Evolutionary conservation across 1,140 invertebrate genomes (phyloP).

Genomic region (Vollenhovia emeryi): DNA sequence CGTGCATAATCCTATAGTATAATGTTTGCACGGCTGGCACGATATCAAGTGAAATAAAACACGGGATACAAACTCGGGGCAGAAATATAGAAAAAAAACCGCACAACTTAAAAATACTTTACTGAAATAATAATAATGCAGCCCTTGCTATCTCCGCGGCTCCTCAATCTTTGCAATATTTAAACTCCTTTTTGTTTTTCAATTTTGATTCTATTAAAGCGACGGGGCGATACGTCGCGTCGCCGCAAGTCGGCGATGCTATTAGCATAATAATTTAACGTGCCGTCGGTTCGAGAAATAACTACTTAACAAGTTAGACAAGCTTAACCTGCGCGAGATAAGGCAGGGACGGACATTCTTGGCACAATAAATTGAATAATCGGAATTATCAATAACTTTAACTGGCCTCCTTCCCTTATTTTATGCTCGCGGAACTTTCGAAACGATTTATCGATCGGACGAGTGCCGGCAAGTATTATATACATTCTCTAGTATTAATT

Average conservation of each 20-base stretch:
- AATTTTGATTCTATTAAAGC: constrained; percentile 52
- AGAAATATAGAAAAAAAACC: not conserved
- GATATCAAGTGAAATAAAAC: not conserved
- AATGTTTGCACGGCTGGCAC: not conserved
- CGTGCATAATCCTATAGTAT: not conserved
- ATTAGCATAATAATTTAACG: constrained; percentile 62
- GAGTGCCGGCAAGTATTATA: not conserved
- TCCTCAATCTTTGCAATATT: constrained; percentile 17
- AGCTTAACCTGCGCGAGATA: constrained; percentile 53
- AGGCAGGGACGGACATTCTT: constrained; percentile 44
- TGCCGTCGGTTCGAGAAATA: constrained; percentile 61
- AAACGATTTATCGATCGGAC: not conserved
- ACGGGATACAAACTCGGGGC: not conserved
- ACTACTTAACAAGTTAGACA: constrained; percentile 60
- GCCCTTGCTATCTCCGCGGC: constrained; percentile 11
- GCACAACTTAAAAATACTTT: not conserved
- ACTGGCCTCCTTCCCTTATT: not conserved
- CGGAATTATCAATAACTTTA: constrained; percentile 41
- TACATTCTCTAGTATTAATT: too few relatives aligned
- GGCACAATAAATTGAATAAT: constrained; percentile 53
- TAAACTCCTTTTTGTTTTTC: constrained; percentile 31
- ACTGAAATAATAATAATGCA: constrained; percentile 15
- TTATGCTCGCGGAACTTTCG: not conserved
- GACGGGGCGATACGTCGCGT: constrained; percentile 44
- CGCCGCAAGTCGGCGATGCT: constrained; percentile 27